Base-by-base conservation (phyloP, 2,113 vertebrate genomes). In the Chloropsis cyanopogon region DNA sequence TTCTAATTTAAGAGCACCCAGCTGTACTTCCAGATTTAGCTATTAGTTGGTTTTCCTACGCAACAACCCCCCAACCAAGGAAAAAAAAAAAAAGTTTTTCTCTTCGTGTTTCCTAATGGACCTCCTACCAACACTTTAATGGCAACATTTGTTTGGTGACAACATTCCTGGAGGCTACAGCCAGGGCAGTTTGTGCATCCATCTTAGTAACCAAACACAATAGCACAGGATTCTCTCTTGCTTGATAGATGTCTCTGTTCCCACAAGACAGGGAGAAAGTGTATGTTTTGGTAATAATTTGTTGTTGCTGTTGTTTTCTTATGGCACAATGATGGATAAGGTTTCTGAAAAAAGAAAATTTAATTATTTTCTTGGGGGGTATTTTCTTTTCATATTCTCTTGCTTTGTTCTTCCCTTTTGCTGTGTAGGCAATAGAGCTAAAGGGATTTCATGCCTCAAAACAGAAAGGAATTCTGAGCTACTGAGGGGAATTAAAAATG, bases 1-100 rank as follows among this genome's bases (percentile, higher is more conserved):
- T 86, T 83, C 95, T 94, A 92, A 90, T 95, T 95, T 90, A 91
- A 72, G 76, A 80, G 88, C 53, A 81, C 81, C 69, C 72, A 89
- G 88, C 88, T 96, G 65, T 86, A 83, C 80, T 82, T 92, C 70
- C 82, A 92, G 80, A 90, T 92, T 92, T 93, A 86, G 63, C 65
- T 94, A 94, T 93, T 93, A 86, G 85, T 42, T 86, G 65, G 42
- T 82, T 88, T 94, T 88, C 64, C 88, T 69, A 59, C 57, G 18
- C 79, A 82, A 9, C 59, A 39, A 10, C 37, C 12, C 28, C 21
- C 26, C 5, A 4, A 7, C 7, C 7, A 9, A 16, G 22, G 7
- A 29, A 9, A 56, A 25, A 50, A 26, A 31, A 49, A 29, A 35
- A 54, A 11, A 11, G 88, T 72, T 97, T 93, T 96, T 92, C 46